phyloP scores from a whole-genome alignment of 2,888 invertebrate species.

The Caradrina clavipalpis region DNA sequence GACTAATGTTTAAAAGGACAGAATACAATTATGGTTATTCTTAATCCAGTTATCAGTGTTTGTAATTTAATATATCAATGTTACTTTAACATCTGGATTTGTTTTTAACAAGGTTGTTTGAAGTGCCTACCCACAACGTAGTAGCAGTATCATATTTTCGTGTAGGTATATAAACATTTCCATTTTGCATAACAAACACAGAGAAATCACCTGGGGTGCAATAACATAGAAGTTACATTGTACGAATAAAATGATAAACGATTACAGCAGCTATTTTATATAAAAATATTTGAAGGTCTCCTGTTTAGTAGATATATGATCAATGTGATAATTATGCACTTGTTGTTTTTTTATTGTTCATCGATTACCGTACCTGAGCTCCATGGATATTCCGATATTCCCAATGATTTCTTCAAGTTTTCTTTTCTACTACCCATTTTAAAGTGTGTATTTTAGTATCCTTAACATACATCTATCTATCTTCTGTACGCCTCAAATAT shows the following conservation, averaged over 20 bases:
- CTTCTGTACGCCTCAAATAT: slow-evolving; percentile 12
- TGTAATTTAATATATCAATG: neutral
- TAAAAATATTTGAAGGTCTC: slow-evolving; percentile 32
- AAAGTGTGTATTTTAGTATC: slow-evolving; percentile 10
- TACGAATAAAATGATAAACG: neutral
- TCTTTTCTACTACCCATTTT: slow-evolving; percentile 78
- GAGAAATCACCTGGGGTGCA: neutral
- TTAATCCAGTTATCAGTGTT: neutral
- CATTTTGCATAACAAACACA: slow-evolving; percentile 10
- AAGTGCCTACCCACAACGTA: slow-evolving; percentile 39
- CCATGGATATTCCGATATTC: slow-evolving; percentile 81
- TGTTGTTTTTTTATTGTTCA: slow-evolving; percentile 16
- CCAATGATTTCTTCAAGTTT: slow-evolving; percentile 76
- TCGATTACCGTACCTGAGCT: slow-evolving; percentile 77
- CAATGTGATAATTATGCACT: neutral
- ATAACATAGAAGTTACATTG: neutral
- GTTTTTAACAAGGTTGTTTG: slow-evolving; percentile 19
- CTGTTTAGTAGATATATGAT: neutral
- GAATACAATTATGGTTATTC: too few species aligned
- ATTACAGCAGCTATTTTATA: neutral
- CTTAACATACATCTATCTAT: slow-evolving; percentile 4
- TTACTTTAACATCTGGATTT: slow-evolving; percentile 2
- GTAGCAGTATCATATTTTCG: slow-evolving; percentile 37
- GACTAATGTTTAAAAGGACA: too few species aligned
- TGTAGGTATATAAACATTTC: slow-evolving; percentile 1